Evolutionary conservation across 2,888 invertebrate species (phyloP), one percentile per base, ranked within the genome.

Genomic region (Drosophila sordidula): DNA sequence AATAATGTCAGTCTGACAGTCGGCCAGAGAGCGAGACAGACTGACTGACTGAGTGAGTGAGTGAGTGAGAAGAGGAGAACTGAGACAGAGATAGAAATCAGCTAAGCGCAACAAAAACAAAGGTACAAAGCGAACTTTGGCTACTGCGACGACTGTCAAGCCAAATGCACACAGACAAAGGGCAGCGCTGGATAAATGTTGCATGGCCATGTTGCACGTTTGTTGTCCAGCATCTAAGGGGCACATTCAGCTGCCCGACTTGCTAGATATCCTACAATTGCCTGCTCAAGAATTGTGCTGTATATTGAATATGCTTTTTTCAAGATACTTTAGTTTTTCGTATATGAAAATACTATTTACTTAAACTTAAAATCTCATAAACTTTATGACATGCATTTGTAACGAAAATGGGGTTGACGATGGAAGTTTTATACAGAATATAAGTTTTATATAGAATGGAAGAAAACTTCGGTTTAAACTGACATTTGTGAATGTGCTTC

Each of bases 131-230:
- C 59, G 66, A 86, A 82, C 76, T 79, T 84, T 79, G 72, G 62
- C 62, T 65, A 66, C 88, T 71, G 76, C 79, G 74, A 81, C 79
- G 70, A 85, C 74, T 87, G 83, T 86, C 82, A 79, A 86, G 65
- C 76, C 79, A 71, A 83, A 71, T 82, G 83, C 83, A 77, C 66
- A 69, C 64, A 78, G 69, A 80, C 80, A 80, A 85, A 41, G 50
- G 47, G 68, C 41, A 46, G 11, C 32, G 66, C 66, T 58, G 66
- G 69, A 57, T 81, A 80, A 87, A 80, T 80, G 81, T 83, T 80
- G 70, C 72, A 58, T 59, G 59, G 71, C 70, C 70, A 72, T 69
- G 87, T 75, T 75, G 87, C 68, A 81, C 64, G 75, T 76, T 75
- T 70, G 61, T 71, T 75, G 71, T 58, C 42, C 64, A 59, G 59